These are phyloP conservation scores for Xanthia icteritia DNA, from an alignment of 2,888 invertebrate genomes.

Conservation along the genomic window DNA sequence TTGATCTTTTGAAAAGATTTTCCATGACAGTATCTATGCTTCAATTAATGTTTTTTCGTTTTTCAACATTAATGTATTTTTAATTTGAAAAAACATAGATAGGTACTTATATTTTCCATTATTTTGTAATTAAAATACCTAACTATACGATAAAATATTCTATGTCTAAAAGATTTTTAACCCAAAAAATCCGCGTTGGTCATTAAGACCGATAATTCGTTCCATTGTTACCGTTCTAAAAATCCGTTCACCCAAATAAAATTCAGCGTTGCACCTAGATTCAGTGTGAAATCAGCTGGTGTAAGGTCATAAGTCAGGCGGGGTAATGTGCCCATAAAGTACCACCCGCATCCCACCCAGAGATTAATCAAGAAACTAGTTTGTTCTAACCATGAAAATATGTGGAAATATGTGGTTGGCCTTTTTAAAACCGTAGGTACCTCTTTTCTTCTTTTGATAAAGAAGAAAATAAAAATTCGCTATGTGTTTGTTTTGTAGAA, in stretches of 20 bases:
- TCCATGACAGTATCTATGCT: background rate
- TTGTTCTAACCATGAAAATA: constrained; percentile 63
- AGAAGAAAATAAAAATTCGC: constrained; percentile 27
- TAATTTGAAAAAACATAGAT: background rate
- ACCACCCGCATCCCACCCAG: constrained; percentile 66
- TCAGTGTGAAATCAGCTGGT: constrained; percentile 55
- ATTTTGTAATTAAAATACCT: background rate
- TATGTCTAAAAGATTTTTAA: background rate
- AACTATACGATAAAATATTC: background rate
- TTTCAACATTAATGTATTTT: background rate
- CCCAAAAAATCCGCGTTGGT: constrained; percentile 1
- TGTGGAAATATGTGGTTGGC: constrained; percentile 51
- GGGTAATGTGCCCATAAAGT: constrained; percentile 69
- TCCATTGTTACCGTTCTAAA: constrained; percentile 33
- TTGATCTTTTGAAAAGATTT: background rate
- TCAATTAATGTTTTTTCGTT: background rate
- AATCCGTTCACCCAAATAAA: constrained; percentile 53
- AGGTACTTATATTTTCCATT: background rate
- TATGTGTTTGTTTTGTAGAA: constrained; percentile 38
- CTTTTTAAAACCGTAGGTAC: constrained; percentile 51
- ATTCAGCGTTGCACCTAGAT: constrained; percentile 45
- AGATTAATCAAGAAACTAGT: constrained; percentile 71
- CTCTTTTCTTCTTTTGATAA: constrained; percentile 32
- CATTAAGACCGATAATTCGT: constrained; percentile 30
- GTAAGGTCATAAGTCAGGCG: constrained; percentile 64